phyloP scores from a whole-genome alignment of 2,113 vertebrate genomes.

The Grammomys dolichurus region DNA sequence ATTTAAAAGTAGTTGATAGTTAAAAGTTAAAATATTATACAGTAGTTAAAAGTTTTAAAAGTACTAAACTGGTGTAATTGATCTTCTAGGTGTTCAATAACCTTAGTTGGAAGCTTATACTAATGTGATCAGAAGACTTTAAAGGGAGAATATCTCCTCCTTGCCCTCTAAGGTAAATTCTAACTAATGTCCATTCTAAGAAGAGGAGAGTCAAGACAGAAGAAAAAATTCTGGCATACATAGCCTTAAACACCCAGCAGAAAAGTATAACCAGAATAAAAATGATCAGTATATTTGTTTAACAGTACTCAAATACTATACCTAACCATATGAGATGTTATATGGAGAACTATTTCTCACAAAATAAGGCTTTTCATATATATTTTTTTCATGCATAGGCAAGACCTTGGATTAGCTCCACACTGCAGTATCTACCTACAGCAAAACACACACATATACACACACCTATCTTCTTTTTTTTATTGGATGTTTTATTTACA shows the following conservation, averaged over 20 bases:
- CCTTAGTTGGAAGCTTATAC: neutral
- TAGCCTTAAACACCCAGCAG: neutral
- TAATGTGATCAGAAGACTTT: neutral
- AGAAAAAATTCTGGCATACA: neutral
- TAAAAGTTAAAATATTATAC: neutral
- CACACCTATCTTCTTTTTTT: too few relatives aligned
- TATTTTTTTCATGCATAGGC: neutral
- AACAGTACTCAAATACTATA: neutral
- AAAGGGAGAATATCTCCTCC: neutral
- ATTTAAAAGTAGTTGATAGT: neutral
- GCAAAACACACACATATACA: neutral
- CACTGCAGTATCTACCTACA: neutral
- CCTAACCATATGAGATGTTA: neutral
- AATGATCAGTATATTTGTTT: neutral
- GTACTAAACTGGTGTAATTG: neutral
- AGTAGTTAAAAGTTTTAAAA: neutral
- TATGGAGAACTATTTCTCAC: neutral
- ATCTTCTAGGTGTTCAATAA: neutral
- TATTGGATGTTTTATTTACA: too few relatives aligned
- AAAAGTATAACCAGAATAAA: neutral
- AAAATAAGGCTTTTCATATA: neutral
- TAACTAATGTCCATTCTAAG: neutral
- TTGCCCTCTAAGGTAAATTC: neutral
- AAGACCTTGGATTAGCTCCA: neutral
- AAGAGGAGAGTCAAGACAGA: neutral